These are phyloP conservation scores for Sciurus carolinensis DNA, from an alignment of 2,797 vertebrate genomes.

Conservation along the genomic window DNA sequence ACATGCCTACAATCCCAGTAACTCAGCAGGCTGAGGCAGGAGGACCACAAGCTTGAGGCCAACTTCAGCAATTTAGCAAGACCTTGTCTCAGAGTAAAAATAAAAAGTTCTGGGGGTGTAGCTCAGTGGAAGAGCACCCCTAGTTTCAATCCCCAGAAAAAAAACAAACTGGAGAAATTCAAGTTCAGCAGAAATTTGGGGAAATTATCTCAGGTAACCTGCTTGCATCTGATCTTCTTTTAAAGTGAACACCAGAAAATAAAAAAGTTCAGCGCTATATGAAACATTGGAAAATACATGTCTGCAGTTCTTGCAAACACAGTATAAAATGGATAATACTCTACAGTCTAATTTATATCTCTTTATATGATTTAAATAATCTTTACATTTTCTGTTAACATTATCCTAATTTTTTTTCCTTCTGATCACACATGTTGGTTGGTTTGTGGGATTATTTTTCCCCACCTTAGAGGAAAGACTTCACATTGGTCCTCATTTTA, in stretches of 20 bases:
- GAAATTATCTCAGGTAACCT: neutral
- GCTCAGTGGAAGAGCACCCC: too few relatives aligned
- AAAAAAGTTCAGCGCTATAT: neutral
- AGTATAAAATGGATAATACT: neutral
- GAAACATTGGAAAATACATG: neutral
- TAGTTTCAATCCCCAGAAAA: too few relatives aligned
- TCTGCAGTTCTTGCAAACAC: neutral
- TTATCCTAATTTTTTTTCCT: neutral
- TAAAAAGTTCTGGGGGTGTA: too few relatives aligned
- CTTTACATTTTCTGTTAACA: conserved; percentile 54
- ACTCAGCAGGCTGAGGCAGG: too few relatives aligned
- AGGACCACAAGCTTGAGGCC: too few relatives aligned
- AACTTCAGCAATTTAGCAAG: too few relatives aligned
- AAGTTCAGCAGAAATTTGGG: neutral
- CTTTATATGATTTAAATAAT: conserved; percentile 1
- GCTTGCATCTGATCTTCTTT: conserved; percentile 1
- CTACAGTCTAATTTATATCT: neutral
- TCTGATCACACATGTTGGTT: neutral
- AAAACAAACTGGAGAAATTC: neutral
- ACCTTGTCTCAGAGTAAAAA: too few relatives aligned
- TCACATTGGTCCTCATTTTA: neutral
- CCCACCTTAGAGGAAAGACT: neutral
- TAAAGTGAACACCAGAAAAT: conserved; percentile 37
- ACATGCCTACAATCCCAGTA: too few relatives aligned
- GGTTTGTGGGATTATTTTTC: neutral